Evolutionary conservation across 2,888 invertebrate genomes (phyloP), one percentile per base, ranked within the genome.

Genomic region (Noctua janthe): DNA sequence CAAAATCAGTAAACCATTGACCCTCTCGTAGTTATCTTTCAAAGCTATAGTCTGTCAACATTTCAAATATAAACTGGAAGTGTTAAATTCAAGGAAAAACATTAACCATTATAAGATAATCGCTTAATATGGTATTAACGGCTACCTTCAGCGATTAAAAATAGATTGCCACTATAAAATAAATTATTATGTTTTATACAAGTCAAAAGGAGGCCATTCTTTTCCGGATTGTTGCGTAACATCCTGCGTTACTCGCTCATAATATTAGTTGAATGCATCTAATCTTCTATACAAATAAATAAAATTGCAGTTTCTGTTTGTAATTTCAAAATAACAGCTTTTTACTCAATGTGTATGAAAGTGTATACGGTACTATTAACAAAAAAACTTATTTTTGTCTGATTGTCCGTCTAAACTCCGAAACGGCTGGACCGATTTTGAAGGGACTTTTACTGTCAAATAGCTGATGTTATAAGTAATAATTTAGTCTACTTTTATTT

Each of bases 171-270:
- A 75, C 62, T 73, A 23, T 4, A 62, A 71, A 72, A 56, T 76
- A 81, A 51, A 72, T 56, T 0, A 39, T 35, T 49, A 17, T 20
- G 11, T 35, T 66, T 54, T 66, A 39, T 39, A 56, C 20, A 29
- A 51, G 29, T 66, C 13, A 71, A 17, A 80, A 72, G 47, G 51
- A 75, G 78, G 80, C 71, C 85, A 43, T 62, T 85, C 83, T 62
- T 77, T 87, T 87, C 87, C 87, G 87, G 81, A 56, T 64, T 54
- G 59, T 87, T 88, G 59, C 76, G 78, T 80, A 83, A 87, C 67
- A 67, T 80, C 78, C 76, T 80, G 35, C 39, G 20, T 71, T 29
- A 1, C 2, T 43, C 6, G 69, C 51, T 74, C 67, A 70, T 72
- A 87, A 76, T 72, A 75, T 80, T 73, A 74, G 17, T 71, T 78